A percentile compares a stretch with the other conserved stretches of the same genome.
phyloP scores from a whole-genome alignment of 2,888 invertebrate genomes.

The Perdita meconis region DNA sequence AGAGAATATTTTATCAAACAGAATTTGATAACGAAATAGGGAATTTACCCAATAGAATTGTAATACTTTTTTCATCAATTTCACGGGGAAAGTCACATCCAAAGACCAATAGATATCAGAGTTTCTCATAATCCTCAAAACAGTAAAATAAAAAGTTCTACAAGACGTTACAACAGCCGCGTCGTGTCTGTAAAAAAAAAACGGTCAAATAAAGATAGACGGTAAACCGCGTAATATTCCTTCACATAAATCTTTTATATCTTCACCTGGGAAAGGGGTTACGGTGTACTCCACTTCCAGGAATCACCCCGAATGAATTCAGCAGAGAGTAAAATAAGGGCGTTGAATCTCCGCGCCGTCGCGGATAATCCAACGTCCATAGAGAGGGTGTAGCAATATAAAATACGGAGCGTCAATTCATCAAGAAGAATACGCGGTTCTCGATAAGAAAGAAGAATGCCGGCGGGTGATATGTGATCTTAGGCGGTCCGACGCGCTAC shows the following conservation, averaged over 20 bases:
- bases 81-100: too few species aligned
- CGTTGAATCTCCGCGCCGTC: neutral
- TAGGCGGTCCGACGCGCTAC: neutral
- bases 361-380: neutral
- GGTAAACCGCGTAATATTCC: neutral
- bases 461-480: conserved; percentile 10
- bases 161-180: too few species aligned
- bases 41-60: too few species aligned
- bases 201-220: too few species aligned
- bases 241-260: neutral
- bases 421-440: neutral
- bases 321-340: neutral
- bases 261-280: neutral
- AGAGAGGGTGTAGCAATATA: neutral
- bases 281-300: neutral
- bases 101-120: too few species aligned
- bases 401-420: neutral
- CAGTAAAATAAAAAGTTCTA: too few species aligned
- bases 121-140: too few species aligned
- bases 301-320: neutral
- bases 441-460: neutral
- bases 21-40: too few species aligned
- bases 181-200: too few species aligned
- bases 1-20: too few species aligned
- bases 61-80: too few species aligned